These are phyloP conservation scores for Conus ventricosus DNA, from an alignment of 1,140 invertebrate genomes.

Conservation along the genomic window DNA sequence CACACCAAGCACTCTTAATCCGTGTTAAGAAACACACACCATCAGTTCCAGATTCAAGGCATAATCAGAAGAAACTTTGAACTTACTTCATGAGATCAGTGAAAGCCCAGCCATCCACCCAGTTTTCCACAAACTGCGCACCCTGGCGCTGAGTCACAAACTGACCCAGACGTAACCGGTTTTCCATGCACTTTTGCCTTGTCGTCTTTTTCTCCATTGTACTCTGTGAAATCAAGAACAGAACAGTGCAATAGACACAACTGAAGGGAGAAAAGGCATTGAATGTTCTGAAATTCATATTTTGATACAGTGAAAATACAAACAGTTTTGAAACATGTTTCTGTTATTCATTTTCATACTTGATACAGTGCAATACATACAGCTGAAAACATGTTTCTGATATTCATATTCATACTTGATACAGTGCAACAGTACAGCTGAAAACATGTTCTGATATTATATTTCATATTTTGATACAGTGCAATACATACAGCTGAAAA, in stretches of 20 bases:
- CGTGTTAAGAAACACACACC: too few relatives aligned
- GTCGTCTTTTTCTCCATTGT: slow-evolving; percentile 84
- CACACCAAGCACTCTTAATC: too few relatives aligned
- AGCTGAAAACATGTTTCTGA: not conserved
- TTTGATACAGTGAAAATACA: too few relatives aligned
- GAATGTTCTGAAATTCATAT: too few relatives aligned
- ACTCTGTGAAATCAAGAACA: slow-evolving; percentile 61
- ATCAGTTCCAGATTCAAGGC: too few relatives aligned
- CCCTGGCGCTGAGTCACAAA: slow-evolving; percentile 99
- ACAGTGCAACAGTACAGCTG: too few relatives aligned
- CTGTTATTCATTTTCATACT: slow-evolving; percentile 80
- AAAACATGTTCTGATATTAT: too few relatives aligned
- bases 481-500: too few relatives aligned
- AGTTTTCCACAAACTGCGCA: slow-evolving; percentile 99
- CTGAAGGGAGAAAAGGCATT: too few relatives aligned
- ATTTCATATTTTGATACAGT: too few relatives aligned
- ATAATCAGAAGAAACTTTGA: not conserved
- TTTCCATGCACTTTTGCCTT: slow-evolving; percentile 98
- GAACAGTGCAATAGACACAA: not conserved
- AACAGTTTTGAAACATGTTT: too few relatives aligned
- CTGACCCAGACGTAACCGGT: slow-evolving; percentile 96
- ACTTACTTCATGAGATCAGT: slow-evolving; percentile 93
- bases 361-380: not conserved
- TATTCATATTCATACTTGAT: too few relatives aligned
- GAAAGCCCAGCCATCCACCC: slow-evolving; percentile 99